Evolutionary conservation across 2,113 vertebrate species (phyloP), one percentile per base, ranked within the genome.

Genomic region (Blennius ocellaris): DNA sequence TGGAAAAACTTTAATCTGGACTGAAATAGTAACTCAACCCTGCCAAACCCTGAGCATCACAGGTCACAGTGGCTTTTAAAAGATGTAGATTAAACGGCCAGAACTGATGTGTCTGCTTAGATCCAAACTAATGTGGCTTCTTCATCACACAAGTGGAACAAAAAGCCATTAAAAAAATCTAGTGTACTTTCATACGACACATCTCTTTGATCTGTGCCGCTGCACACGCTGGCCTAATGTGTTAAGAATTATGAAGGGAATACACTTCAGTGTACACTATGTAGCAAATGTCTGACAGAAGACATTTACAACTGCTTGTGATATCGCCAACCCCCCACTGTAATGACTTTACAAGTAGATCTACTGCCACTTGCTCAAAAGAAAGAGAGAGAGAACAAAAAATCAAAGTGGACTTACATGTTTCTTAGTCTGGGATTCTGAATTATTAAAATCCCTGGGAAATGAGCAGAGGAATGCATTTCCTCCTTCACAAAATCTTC

Each of bases 371-470:
- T 77, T 53, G 43, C 62, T 65, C 40, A 50, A 69, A 41, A 8
- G 15, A 36, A 11, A 60, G 67, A 69, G 58, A 36, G 11, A 60
- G 67, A 69, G 57, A 51, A 21, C 16, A 50, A 72, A 55, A 66
- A 53, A 52, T 71, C 55, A 54, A 50, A 67, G 60, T 58, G 47
- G 57, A 51, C 3, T 78, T 73, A 50, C 61, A 83, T 49, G 56
- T 80, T 65, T 85, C 40, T 65, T 69, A 73, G 72, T 77, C 51
- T 74, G 61, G 30, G 3, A 73, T 65, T 37, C 56, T 89, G 71
- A 87, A 89, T 90, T 80, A 86, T 90, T 89, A 68, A 89, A 74
- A 50, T 68, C 44, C 6, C 14, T 14, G 72, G 69, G 74, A 89
- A 87, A 81, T 69, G 81, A 87, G 73, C 8, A 47, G 66, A 37